phyloP scores from a whole-genome alignment of 1,140 invertebrate genomes.

The Drosophila cardini region DNA sequence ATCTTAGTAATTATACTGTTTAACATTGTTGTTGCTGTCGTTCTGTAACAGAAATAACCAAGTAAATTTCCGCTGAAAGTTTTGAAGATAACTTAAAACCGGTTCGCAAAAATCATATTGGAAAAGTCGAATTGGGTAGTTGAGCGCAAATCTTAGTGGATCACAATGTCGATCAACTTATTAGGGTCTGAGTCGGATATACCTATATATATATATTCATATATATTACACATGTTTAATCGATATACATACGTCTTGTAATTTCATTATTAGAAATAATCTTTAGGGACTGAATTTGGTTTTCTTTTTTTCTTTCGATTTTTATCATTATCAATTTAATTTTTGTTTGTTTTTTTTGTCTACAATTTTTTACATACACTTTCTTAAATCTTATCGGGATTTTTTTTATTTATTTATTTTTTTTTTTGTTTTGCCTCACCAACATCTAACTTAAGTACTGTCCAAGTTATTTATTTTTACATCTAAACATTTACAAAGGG shows the following conservation, averaged over 20 bases:
- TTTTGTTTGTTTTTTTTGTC: conserved; percentile 38
- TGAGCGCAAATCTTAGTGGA: conserved; percentile 46
- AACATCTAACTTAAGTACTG: conserved; percentile 68
- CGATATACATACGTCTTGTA: conserved; percentile 52
- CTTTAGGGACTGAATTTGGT: conserved; percentile 43
- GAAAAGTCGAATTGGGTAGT: conserved; percentile 18
- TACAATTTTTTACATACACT: conserved; percentile 72
- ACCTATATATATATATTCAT: conserved; percentile 35
- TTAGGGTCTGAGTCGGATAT: conserved; percentile 14
- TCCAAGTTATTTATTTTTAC: conserved; percentile 52
- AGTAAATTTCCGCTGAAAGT: conserved; percentile 46
- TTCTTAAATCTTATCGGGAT: conserved; percentile 52
- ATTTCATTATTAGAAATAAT: conserved; percentile 60
- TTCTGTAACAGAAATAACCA: conserved; percentile 58
- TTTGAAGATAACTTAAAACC: conserved; percentile 51
- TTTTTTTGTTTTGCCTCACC: conserved; percentile 59
- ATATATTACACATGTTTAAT: conserved; percentile 52
- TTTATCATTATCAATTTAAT: conserved; percentile 40
- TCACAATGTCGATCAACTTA: conserved; percentile 28
- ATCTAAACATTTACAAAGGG: conserved; percentile 80
- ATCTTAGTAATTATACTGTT: background rate
- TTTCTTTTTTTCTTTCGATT: conserved; percentile 39
- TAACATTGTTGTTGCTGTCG: conserved; percentile 29
- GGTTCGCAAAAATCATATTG: conserved; percentile 29
- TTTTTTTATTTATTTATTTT: background rate